Evolutionary conservation across 2,797 vertebrate species (phyloP).

Genomic region (Chanos chanos): DNA sequence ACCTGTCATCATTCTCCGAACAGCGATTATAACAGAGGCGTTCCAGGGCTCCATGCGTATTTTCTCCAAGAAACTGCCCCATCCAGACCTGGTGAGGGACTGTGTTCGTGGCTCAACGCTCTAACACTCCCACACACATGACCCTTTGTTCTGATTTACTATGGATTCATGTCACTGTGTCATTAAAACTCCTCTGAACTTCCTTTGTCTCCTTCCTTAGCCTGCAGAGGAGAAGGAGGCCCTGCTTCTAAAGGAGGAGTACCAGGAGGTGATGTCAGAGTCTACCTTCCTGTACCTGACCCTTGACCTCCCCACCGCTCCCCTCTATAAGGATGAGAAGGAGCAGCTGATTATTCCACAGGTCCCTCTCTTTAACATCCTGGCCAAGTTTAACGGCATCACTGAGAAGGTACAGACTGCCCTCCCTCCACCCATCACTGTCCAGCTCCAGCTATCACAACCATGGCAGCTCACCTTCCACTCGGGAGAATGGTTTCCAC

Average conservation of each 20-base stretch:
- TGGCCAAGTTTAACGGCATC: conserved; percentile 91
- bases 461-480: too few species aligned
- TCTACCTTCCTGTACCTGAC: conserved; percentile 94
- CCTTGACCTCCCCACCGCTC: conserved; percentile 92
- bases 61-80: conserved; percentile 96
- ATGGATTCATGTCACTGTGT: too few species aligned
- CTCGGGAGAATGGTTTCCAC: too few species aligned
- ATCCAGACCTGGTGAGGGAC: conserved; percentile 86
- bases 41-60: conserved; percentile 98
- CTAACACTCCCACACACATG: neutral
- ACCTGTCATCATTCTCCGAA: too few species aligned
- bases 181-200: too few species aligned
- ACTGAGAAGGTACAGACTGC: conserved; percentile 80
- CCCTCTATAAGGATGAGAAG: conserved; percentile 96
- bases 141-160: too few species aligned
- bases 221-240: conserved; percentile 90
- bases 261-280: conserved; percentile 93
- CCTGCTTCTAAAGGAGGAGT: conserved; percentile 84
- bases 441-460: too few species aligned
- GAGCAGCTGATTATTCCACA: conserved; percentile 98
- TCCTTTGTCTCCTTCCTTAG: conserved; percentile 58
- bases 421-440: neutral
- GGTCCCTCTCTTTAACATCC: conserved; percentile 95
- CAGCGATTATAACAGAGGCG: conserved; percentile 89
- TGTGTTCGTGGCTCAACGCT: neutral